Percentiles rank a stretch among this genome's conserved stretches.
phyloP scores from a whole-genome alignment of 1,140 invertebrate genomes.

The Heliconius hermathena region DNA sequence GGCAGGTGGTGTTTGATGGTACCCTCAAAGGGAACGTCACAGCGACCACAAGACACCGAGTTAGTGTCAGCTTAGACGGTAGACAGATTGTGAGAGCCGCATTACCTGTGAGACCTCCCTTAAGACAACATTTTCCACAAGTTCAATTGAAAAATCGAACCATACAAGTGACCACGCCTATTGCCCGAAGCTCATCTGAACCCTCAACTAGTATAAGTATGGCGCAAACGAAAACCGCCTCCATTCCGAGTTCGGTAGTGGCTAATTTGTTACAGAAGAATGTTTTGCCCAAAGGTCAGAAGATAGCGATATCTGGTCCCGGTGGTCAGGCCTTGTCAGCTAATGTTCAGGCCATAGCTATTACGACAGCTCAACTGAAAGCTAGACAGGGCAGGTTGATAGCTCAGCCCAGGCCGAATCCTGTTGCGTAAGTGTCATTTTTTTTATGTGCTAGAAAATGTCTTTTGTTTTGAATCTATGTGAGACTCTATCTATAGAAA shows the following conservation, averaged over 20 bases:
- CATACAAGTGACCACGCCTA: constrained; percentile 49
- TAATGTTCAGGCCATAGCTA: constrained; percentile 69
- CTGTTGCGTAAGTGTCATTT: constrained; percentile 51
- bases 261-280: constrained; percentile 70
- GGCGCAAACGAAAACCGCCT: constrained; percentile 51
- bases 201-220: constrained; percentile 55
- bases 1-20: constrained; percentile 56
- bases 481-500: too few species aligned
- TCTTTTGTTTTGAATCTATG: too few species aligned
- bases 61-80: constrained; percentile 58
- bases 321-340: constrained; percentile 53
- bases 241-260: constrained; percentile 62
- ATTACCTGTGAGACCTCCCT: constrained; percentile 49
- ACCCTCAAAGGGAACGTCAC: constrained; percentile 53
- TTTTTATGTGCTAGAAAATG: neutral
- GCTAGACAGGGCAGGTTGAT: constrained; percentile 60
- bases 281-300: constrained; percentile 58
- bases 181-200: constrained; percentile 42
- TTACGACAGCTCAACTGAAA: constrained; percentile 61
- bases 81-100: constrained; percentile 57
- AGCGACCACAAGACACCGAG: constrained; percentile 46
- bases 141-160: constrained; percentile 63
- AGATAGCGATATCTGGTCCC: constrained; percentile 61
- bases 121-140: constrained; percentile 50
- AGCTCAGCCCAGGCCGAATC: constrained; percentile 53